Base-by-base conservation (phyloP, 2,888 invertebrate species). In the Drosophila niveifrons region DNA sequence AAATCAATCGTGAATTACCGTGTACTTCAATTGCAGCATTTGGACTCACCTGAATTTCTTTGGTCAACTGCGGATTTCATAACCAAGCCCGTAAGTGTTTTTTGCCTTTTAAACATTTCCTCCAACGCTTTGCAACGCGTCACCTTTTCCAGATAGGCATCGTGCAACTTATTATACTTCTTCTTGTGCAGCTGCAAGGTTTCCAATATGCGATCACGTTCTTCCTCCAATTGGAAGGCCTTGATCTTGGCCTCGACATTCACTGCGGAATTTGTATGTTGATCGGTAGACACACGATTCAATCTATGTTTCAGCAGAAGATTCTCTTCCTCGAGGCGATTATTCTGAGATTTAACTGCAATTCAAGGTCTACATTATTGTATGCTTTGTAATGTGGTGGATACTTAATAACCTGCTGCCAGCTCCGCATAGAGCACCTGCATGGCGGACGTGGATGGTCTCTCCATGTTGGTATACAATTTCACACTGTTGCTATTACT, bases 111-210 rank as follows among this genome's bases (percentile, higher is more conserved):
- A 31, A 92, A 91, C 31, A 90, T 87, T n/a, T 90, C 89, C 69
- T 91, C 92, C 36, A 91, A 58, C 0, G 88, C 88, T 31, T 85
- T 88, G 67, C 90, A 91, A 2, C 92, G 88, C 31, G 82, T 90
- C 3, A 88, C 81, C 56, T 91, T 91, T 46, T 89, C 88, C 72
- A 90, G 58, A 28, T 86, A 91, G 0, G 90, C 91, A 29, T 79
- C 82, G 23, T 91, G 89, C 18, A 91, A 51, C 44, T 89, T 91
- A 59, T 90, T 91, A 71, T 91, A 91, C 57, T 89, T 89, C n/a
- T 78, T 82, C 63, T 92, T 91, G 6, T 90, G 70, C 31, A 67
- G 63, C 61, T 91, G 88, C 43, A 92, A 62, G 10, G 82, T 88
- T 2, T 91, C 91, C 29, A 80, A 71, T 46, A 90, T 61, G 8